These are phyloP conservation scores for Cheilosia impressa DNA, from an alignment of 2,888 invertebrate species.

Conservation along the genomic window DNA sequence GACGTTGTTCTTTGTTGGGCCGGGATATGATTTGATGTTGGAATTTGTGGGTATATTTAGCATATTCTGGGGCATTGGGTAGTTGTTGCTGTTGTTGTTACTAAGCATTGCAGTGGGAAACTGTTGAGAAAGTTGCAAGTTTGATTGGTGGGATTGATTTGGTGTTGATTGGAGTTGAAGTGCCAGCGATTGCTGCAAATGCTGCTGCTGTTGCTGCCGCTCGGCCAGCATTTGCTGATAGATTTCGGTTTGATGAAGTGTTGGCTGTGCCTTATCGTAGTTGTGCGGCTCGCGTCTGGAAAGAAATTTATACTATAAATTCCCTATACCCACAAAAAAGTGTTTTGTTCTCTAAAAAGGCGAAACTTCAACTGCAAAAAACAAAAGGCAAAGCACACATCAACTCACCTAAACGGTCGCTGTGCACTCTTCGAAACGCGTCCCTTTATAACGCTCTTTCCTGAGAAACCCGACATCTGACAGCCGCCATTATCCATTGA, in stretches of 20 bases:
- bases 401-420: conserved; percentile 76
- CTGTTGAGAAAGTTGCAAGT: conserved; percentile 60
- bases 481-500: conserved; percentile 47
- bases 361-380: background rate
- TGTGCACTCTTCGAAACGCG: conserved; percentile 81
- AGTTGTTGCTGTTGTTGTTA: conserved; percentile 76
- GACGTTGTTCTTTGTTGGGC: conserved; percentile 71
- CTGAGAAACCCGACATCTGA: conserved; percentile 63
- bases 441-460: conserved; percentile 82
- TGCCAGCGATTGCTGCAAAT: conserved; percentile 77
- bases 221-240: conserved; percentile 84
- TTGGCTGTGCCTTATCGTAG: conserved; percentile 83
- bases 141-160: conserved; percentile 66
- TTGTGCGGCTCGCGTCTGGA: conserved; percentile 83
- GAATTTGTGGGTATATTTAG: conserved; percentile 77
- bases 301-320: background rate
- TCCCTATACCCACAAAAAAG: background rate
- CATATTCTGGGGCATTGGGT: conserved; percentile 62
- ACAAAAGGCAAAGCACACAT: background rate
- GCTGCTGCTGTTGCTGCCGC: conserved; percentile 80
- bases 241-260: conserved; percentile 83
- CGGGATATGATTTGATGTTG: conserved; percentile 74
- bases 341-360: background rate
- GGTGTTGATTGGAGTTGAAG: conserved; percentile 71
- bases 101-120: conserved; percentile 53